phyloP scores from a whole-genome alignment of 2,113 vertebrate species.

The Artemisiospiza belli region DNA sequence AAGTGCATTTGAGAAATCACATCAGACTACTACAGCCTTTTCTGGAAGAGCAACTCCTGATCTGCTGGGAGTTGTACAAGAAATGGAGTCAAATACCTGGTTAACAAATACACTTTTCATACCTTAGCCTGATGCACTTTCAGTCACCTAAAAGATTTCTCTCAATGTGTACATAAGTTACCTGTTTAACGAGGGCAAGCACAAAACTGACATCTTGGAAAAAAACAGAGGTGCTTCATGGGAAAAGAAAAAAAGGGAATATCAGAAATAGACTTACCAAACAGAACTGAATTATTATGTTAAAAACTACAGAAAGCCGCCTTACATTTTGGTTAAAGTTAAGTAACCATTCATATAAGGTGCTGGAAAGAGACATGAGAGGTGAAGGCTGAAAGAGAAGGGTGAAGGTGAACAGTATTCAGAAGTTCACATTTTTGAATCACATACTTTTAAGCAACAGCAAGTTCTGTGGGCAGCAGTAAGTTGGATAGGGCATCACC shows the following conservation, averaged over 20 bases:
- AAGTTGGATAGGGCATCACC: background rate
- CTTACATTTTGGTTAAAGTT: background rate
- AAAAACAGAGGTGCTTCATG: background rate
- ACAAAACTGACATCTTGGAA: background rate
- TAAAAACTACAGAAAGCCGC: background rate
- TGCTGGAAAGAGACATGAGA: background rate
- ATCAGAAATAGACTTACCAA: background rate
- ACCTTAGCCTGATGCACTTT: background rate
- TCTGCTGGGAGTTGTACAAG: background rate
- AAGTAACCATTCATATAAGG: background rate
- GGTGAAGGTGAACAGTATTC: background rate
- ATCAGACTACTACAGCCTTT: background rate
- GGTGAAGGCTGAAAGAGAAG: background rate
- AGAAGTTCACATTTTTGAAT: background rate
- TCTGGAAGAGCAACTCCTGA: background rate
- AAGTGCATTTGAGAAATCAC: background rate
- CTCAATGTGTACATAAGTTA: background rate
- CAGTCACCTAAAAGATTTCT: background rate
- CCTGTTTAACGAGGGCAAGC: accelerated
- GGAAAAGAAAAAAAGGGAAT: background rate
- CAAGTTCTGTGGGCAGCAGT: background rate
- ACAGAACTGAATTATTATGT: background rate
- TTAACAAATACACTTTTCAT: background rate
- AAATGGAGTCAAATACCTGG: background rate
- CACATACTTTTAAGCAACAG: background rate